Conservation (phyloP, 2,113 vertebrate species). For the Mobula hypostoma region DNA sequence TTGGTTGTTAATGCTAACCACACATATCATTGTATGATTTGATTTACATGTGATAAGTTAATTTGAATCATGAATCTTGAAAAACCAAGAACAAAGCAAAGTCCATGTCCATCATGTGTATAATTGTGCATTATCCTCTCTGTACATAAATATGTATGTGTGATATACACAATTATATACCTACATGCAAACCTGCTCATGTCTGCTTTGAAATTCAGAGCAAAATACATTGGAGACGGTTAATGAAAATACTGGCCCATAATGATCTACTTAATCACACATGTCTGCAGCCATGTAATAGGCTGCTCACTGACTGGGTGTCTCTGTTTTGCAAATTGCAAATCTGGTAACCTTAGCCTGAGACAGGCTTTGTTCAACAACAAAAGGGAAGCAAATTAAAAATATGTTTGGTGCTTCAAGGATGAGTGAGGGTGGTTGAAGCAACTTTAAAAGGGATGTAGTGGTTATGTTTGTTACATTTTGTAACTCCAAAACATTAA, state of each 20-base stretch:
- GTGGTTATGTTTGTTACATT: too few relatives aligned
- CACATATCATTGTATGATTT: too few relatives aligned
- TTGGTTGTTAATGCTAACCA: too few relatives aligned
- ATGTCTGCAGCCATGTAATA: neutral
- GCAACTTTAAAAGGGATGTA: neutral
- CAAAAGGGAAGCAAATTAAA: neutral
- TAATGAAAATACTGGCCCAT: neutral
- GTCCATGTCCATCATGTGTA: neutral
- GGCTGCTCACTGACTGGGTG: neutral
- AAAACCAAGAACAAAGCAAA: neutral
- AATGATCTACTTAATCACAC: slow-evolving; percentile 15
- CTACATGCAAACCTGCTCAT: neutral
- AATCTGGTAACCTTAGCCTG: neutral
- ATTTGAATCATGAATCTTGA: too few relatives aligned
- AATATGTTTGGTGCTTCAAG: neutral
- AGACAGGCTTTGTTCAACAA: neutral
- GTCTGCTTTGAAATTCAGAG: neutral
- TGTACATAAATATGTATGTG: slow-evolving; percentile 8
- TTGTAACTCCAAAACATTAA: too few relatives aligned
- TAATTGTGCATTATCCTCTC: neutral
- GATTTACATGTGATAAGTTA: too few relatives aligned
- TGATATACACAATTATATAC: neutral
- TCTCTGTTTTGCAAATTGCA: slow-evolving; percentile 29
- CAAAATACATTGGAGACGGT: neutral
- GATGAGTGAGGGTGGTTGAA: neutral